These are phyloP conservation scores for Melanotaenia parkinsoni DNA, from an alignment of 2,797 vertebrate genomes.

Conservation along the genomic window DNA sequence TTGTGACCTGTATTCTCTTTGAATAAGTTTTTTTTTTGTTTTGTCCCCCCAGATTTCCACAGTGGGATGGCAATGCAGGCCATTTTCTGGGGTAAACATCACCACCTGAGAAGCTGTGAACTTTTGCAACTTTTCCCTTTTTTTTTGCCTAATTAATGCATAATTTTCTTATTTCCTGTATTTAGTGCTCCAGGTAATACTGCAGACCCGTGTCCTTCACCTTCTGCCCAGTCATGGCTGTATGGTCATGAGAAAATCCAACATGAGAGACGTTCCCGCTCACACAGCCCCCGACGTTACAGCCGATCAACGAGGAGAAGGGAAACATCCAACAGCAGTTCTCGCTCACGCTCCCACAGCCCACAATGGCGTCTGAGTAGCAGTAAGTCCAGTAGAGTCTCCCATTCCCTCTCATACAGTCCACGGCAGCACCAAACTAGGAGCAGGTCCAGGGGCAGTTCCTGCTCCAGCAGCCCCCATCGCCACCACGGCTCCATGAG, in stretches of 20 bases:
- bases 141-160: too few relatives aligned
- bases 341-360: too few relatives aligned
- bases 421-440: slow-evolving; percentile 68
- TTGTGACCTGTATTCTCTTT: background rate
- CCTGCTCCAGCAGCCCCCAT: slow-evolving; percentile 78
- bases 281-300: slow-evolving; percentile 71
- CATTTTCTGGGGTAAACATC: too few relatives aligned
- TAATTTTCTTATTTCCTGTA: background rate
- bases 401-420: background rate
- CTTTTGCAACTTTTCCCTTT: too few relatives aligned
- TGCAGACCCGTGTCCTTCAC: background rate
- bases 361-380: background rate
- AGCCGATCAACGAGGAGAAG: too few relatives aligned
- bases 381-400: background rate
- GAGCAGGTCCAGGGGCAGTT: slow-evolving; percentile 5
- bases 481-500: slow-evolving; percentile 74
- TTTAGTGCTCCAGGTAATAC: slow-evolving; percentile 21
- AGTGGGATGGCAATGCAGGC: background rate
- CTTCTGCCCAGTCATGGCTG: slow-evolving; percentile 3
- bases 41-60: background rate
- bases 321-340: too few relatives aligned
- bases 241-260: background rate
- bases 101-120: too few relatives aligned
- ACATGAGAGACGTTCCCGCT: slow-evolving; percentile 55
- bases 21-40: background rate